These are phyloP conservation scores for Drosophila bocqueti DNA, from an alignment of 1,140 invertebrate genomes.

Conservation along the genomic window DNA sequence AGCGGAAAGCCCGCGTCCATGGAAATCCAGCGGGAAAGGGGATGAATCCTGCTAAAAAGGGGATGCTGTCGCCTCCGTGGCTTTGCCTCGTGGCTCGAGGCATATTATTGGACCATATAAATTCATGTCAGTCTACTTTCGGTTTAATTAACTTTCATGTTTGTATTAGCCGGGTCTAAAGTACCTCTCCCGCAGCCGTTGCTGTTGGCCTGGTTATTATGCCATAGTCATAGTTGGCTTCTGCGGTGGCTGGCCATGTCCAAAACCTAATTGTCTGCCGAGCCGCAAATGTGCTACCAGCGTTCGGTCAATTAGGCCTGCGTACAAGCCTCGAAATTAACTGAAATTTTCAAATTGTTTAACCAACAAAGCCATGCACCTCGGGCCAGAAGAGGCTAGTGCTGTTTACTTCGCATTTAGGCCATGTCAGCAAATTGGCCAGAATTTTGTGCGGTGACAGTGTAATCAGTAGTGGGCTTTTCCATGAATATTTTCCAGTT, in stretches of 20 bases:
- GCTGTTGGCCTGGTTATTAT: conserved; percentile 50
- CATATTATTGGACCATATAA: conserved; percentile 82
- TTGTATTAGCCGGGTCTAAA: conserved; percentile 67
- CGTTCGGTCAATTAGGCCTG: conserved; percentile 61
- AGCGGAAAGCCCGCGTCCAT: conserved; percentile 51
- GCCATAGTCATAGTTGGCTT: conserved; percentile 52
- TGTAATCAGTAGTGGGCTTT: not conserved
- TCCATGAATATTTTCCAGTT: not conserved
- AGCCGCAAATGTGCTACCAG: conserved; percentile 37
- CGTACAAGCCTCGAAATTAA: conserved; percentile 38
- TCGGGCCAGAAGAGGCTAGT: conserved; percentile 10
- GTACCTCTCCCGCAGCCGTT: not conserved
- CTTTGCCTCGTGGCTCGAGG: conserved; percentile 39
- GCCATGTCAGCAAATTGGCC: conserved; percentile 6
- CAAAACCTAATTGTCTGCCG: conserved; percentile 69
- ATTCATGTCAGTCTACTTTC: conserved; percentile 80
- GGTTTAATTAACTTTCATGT: conserved; percentile 84
- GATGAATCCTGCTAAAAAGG: not conserved
- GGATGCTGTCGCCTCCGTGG: conserved; percentile 13
- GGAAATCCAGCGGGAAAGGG: not conserved
- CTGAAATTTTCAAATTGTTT: conserved; percentile 50
- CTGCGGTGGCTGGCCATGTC: conserved; percentile 46
- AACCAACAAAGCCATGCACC: conserved; percentile 21
- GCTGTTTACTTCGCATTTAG: conserved; percentile 17
- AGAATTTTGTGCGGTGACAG: not conserved